phyloP scores from a whole-genome alignment of 1,140 invertebrate species.

The Drosophila micromelanica region DNA sequence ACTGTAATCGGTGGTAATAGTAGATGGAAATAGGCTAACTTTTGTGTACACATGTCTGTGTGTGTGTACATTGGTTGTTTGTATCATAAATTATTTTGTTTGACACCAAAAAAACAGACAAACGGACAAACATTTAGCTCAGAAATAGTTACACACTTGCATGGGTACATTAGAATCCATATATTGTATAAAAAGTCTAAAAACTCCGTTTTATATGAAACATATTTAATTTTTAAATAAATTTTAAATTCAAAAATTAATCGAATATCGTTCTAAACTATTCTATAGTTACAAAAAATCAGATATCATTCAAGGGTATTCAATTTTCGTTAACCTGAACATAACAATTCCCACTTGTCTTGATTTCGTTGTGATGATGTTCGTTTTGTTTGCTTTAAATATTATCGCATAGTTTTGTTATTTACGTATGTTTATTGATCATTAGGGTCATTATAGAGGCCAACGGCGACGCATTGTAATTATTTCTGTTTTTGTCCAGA shows the following conservation, averaged over 20 bases:
- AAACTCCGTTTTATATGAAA: too few species aligned
- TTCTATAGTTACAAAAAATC: too few species aligned
- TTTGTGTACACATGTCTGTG: constrained; percentile 19
- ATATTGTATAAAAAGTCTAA: neutral
- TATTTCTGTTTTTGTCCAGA: constrained; percentile 18
- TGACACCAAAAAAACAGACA: constrained; percentile 54
- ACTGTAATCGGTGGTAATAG: constrained; percentile 72
- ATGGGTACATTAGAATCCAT: neutral
- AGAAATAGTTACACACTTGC: neutral
- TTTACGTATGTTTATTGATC: constrained; percentile 72
- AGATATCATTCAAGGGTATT: neutral
- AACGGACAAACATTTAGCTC: neutral
- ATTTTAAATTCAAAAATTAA: too few species aligned
- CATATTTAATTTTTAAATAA: too few species aligned
- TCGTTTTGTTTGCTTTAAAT: constrained; percentile 71
- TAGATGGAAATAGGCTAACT: constrained; percentile 31
- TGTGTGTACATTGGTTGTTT: constrained; percentile 15
- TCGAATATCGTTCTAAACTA: too few species aligned
- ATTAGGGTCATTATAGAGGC: constrained; percentile 69
- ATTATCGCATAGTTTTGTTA: constrained; percentile 69
- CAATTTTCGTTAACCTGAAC: neutral
- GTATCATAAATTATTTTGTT: constrained; percentile 74
- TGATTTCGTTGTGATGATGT: constrained; percentile 47
- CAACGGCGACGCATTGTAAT: constrained; percentile 27
- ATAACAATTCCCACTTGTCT: neutral